These are phyloP conservation scores for Mugil cephalus DNA, from an alignment of 2,113 vertebrate genomes.

Conservation along the genomic window DNA sequence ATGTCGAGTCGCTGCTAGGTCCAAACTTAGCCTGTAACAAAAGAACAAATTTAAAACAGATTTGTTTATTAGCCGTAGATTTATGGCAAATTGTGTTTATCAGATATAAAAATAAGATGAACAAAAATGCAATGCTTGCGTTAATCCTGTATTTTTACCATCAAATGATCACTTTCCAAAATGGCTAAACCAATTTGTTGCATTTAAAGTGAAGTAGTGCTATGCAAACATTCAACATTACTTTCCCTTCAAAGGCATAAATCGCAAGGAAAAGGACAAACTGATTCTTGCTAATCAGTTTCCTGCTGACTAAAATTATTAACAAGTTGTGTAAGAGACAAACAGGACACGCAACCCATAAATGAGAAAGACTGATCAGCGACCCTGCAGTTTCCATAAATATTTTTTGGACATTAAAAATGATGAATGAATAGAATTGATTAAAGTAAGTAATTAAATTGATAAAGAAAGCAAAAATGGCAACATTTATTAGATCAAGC, in stretches of 20 bases:
- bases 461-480: background rate
- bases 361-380: background rate
- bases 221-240: too few relatives aligned
- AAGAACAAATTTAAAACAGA: conserved; percentile 2
- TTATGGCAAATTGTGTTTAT: background rate
- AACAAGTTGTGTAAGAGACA: background rate
- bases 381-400: background rate
- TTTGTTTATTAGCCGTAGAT: background rate
- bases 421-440: too few relatives aligned
- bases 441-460: background rate
- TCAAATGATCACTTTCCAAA: too few relatives aligned
- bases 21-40: conserved; percentile 62
- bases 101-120: background rate
- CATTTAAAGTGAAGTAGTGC: too few relatives aligned
- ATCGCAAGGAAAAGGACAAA: background rate
- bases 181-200: too few relatives aligned
- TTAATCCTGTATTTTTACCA: too few relatives aligned
- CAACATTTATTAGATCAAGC: background rate
- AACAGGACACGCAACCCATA: background rate
- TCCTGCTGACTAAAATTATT: background rate
- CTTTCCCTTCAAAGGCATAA: too few relatives aligned
- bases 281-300: background rate
- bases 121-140: too few relatives aligned
- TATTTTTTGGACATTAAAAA: background rate
- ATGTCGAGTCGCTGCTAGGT: background rate